A percentile compares a stretch with the other conserved stretches of the same genome.
Conservation (phyloP, 23 tunicate species). For the Clavelina lepadiformis region DNA sequence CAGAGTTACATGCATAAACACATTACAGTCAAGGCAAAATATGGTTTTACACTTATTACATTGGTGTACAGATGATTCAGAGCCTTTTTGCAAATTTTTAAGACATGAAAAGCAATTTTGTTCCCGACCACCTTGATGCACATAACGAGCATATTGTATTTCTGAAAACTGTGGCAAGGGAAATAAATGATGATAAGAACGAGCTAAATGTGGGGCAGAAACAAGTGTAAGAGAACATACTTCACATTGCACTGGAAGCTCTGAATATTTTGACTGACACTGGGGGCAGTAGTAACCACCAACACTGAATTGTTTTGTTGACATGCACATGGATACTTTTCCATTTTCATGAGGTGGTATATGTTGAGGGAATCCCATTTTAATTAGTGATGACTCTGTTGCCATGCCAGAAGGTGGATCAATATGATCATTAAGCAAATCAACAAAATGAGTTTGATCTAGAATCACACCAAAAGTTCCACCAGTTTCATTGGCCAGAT, state of each 20-base stretch:
- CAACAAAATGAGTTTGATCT: conserved; percentile 66
- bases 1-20: conserved; percentile 76
- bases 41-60: conserved; percentile 44
- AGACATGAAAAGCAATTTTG: conserved; percentile 56
- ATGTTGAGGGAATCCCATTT: conserved; percentile 96
- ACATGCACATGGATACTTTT: conserved; percentile 70
- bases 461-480: conserved; percentile 79
- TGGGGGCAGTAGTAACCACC: conserved; percentile 96
- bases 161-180: conserved; percentile 72
- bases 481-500: conserved; percentile 60
- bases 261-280: conserved; percentile 77
- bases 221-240: conserved; percentile 78
- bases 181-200: conserved; percentile 95
- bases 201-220: conserved; percentile 97
- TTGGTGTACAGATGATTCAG: conserved; percentile 28
- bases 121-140: neutral
- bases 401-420: conserved; percentile 58
- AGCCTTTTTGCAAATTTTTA: conserved; percentile 3
- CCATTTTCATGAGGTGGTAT: conserved; percentile 32
- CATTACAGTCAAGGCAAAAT: conserved; percentile 82
- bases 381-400: conserved; percentile 83
- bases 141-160: neutral
- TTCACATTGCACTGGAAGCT: conserved; percentile 86
- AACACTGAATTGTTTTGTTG: conserved; percentile 49
- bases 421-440: conserved; percentile 62